phyloP scores from a whole-genome alignment of 2,113 vertebrate genomes.

The Saccopteryx leptura region DNA sequence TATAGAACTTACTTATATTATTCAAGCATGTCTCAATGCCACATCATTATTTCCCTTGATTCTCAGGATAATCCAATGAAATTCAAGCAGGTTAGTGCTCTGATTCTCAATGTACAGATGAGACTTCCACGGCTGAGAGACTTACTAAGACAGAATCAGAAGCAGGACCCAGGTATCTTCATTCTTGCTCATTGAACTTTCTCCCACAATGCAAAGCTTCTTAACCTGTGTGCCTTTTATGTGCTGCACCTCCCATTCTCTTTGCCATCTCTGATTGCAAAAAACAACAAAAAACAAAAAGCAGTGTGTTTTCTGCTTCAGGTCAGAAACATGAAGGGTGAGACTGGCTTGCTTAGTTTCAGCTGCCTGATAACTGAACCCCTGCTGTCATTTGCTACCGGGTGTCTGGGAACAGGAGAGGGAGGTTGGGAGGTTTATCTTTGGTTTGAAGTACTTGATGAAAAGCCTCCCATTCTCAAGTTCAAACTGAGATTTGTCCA shows the following conservation, averaged over 20 bases:
- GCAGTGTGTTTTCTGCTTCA: not conserved
- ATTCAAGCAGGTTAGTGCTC: not conserved
- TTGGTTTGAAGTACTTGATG: constrained; percentile 52
- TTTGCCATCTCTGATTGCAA: not conserved
- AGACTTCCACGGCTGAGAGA: not conserved
- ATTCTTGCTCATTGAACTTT: not conserved
- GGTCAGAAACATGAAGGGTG: not conserved
- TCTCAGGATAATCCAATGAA: not conserved
- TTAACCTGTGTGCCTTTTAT: not conserved
- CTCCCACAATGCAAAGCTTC: not conserved
- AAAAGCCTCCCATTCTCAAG: constrained; percentile 5
- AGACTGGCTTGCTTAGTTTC: constrained; percentile 38
- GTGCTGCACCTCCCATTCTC: not conserved
- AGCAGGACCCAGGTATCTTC: not conserved
- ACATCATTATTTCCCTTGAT: not conserved
- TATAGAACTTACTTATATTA: not conserved
- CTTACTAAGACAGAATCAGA: not conserved
- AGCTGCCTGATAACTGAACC: not conserved
- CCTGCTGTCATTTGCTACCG: not conserved
- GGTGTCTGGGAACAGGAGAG: not conserved
- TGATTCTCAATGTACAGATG: not conserved
- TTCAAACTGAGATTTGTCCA: not conserved
- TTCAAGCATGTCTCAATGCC: not conserved
- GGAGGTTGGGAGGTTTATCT: not conserved
- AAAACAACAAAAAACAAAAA: not conserved